Evolutionary conservation across 2,113 vertebrate species (phyloP).

Genomic region (Phodopus roborovskii): DNA sequence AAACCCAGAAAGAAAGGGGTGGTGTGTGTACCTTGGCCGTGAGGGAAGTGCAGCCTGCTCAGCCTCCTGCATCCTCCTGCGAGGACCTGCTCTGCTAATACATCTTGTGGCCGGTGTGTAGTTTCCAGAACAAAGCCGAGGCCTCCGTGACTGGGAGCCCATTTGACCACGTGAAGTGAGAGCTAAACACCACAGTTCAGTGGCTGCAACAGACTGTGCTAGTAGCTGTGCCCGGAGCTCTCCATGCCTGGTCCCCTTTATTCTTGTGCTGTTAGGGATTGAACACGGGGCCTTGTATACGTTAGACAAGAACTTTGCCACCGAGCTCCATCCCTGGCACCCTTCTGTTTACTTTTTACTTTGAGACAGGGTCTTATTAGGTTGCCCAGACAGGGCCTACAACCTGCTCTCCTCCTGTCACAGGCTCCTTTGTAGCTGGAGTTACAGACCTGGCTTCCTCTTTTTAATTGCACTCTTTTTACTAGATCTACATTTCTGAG

Average conservation of each 20-base stretch:
- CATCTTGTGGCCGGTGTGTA: accelerated
- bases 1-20: neutral
- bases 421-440: neutral
- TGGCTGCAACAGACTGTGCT: neutral
- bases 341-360: neutral
- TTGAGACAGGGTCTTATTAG: neutral
- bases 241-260: accelerated
- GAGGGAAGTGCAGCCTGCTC: accelerated
- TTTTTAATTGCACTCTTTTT: accelerated
- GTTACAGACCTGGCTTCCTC: neutral
- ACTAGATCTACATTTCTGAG: accelerated
- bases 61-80: accelerated
- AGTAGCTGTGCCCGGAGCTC: neutral
- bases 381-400: neutral
- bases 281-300: neutral
- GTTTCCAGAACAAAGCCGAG: accelerated
- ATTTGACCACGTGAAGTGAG: neutral
- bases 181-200: neutral
- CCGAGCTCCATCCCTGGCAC: neutral
- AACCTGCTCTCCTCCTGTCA: neutral
- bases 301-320: neutral
- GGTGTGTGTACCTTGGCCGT: accelerated
- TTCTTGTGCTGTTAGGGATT: neutral
- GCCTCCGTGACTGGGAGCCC: neutral
- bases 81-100: accelerated